Evolutionary conservation across 2,797 vertebrate species (phyloP).

Genomic region (Anas bernieri): DNA sequence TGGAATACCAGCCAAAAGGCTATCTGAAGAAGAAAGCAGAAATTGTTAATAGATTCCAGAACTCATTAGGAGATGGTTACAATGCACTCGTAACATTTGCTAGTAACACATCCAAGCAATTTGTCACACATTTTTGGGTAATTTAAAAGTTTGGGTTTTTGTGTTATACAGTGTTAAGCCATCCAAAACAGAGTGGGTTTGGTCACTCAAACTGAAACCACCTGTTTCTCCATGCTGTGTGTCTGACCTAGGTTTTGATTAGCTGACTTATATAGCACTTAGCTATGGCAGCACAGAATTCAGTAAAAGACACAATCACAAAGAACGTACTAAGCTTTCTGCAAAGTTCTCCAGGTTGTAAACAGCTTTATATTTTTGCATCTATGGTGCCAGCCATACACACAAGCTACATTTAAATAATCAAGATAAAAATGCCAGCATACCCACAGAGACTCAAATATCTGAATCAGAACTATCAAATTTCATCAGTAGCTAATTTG

Average conservation of each 20-base stretch:
- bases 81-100: neutral
- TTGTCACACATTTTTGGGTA: neutral
- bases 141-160: neutral
- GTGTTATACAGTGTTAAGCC: neutral
- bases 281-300: neutral
- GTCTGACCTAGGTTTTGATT: neutral
- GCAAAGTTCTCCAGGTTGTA: neutral
- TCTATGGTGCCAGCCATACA: neutral
- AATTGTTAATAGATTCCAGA: neutral
- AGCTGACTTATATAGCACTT: neutral
- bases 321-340: neutral
- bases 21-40: constrained; percentile 80
- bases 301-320: neutral
- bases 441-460: neutral
- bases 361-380: neutral
- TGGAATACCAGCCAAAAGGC: constrained; percentile 93
- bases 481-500: neutral
- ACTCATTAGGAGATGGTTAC: neutral
- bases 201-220: neutral
- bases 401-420: neutral
- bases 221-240: neutral
- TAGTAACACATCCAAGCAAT: neutral
- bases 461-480: neutral
- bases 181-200: neutral
- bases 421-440: neutral